Evolutionary conservation across 2,797 vertebrate genomes (phyloP).

Genomic region (Gambelia wislizenii): DNA sequence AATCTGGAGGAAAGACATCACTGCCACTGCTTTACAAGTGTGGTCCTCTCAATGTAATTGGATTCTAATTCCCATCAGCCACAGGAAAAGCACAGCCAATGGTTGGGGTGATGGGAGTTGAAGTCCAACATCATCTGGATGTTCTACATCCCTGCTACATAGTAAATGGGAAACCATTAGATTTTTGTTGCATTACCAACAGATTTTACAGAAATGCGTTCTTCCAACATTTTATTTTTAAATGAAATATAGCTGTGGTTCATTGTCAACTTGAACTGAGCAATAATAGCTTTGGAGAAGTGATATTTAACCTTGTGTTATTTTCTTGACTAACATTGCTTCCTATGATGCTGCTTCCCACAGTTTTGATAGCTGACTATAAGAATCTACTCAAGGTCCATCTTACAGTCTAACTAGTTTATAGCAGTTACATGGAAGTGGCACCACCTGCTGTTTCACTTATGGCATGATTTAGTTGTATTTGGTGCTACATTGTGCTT

Average conservation of each 20-base stretch:
- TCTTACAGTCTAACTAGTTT: neutral
- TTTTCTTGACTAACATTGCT: neutral
- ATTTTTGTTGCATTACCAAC: neutral
- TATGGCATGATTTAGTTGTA: neutral
- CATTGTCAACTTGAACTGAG: neutral
- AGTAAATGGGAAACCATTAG: neutral
- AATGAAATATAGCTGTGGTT: neutral
- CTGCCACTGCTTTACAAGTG: too few species aligned
- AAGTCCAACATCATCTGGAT: neutral
- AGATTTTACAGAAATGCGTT: neutral
- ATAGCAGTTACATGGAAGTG: neutral
- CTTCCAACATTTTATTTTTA: neutral
- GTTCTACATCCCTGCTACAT: neutral
- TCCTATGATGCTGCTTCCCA: neutral
- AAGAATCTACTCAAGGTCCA: neutral
- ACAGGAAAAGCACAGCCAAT: neutral
- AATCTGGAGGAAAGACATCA: neutral
- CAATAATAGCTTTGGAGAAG: neutral
- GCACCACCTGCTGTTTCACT: slow-evolving; percentile 23
- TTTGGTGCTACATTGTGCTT: neutral
- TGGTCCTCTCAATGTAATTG: neutral
- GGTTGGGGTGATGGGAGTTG: neutral
- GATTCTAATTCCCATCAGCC: neutral
- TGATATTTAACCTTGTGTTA: neutral
- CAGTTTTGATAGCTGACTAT: neutral